These are phyloP conservation scores for Vicugna pacos DNA, from an alignment of 2,113 vertebrate species.

Conservation along the genomic window DNA sequence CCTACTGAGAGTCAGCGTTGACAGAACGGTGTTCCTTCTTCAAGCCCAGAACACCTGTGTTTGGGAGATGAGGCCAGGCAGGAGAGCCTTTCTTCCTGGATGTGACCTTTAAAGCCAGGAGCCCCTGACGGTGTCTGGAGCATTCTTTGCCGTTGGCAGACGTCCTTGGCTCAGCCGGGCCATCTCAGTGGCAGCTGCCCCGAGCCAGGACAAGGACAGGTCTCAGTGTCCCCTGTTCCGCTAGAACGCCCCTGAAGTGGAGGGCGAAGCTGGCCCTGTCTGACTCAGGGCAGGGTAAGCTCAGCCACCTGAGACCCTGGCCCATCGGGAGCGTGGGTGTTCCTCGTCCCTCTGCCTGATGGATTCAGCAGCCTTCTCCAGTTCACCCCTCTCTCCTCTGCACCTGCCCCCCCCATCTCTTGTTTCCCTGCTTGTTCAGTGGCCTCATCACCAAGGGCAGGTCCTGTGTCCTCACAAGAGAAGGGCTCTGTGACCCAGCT, in stretches of 20 bases:
- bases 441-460: not conserved
- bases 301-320: slow-evolving; percentile 42
- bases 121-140: not conserved
- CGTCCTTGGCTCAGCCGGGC: not conserved
- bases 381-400: not conserved
- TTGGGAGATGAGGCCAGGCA: accelerated
- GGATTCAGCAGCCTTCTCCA: not conserved
- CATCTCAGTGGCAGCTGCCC: not conserved
- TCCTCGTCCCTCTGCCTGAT: not conserved
- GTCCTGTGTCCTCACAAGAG: accelerated
- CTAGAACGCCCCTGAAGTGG: not conserved
- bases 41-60: not conserved
- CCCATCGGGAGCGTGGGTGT: not conserved
- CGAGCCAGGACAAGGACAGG: not conserved
- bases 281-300: not conserved
- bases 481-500: not conserved
- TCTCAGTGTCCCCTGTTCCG: not conserved
- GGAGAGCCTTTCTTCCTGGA: not conserved
- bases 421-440: not conserved
- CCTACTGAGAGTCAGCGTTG: not conserved
- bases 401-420: not conserved
- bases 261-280: not conserved
- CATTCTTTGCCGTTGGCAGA: not conserved
- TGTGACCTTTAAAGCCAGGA: not conserved
- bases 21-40: accelerated